Evolutionary conservation across 2,888 invertebrate genomes (phyloP).

Genomic region (Thera britannica): DNA sequence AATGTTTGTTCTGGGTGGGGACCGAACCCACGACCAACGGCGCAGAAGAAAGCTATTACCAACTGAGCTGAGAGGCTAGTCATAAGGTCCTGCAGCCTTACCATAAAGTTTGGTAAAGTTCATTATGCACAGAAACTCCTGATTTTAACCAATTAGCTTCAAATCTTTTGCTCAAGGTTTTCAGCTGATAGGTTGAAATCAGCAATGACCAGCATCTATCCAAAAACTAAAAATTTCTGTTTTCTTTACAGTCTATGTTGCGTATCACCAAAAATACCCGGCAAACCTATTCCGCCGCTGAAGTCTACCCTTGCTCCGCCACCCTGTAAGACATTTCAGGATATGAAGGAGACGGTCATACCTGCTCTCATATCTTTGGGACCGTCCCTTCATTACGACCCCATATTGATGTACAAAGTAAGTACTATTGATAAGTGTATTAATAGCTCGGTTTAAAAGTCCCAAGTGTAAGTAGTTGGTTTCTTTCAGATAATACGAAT

Average conservation of each 20-base stretch:
- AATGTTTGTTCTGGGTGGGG: too few relatives aligned
- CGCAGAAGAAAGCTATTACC: too few relatives aligned
- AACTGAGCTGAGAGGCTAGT: too few relatives aligned
- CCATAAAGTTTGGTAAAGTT: too few relatives aligned
- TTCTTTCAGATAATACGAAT: constrained; percentile 74
- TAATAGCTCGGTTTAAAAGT: background rate
- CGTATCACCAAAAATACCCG: constrained; percentile 88
- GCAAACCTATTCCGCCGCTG: constrained; percentile 80
- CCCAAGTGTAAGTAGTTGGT: too few relatives aligned
- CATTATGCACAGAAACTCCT: too few relatives aligned
- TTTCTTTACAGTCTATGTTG: constrained; percentile 86
- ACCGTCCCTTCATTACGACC: constrained; percentile 94
- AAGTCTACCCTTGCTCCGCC: constrained; percentile 86
- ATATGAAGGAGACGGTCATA: constrained; percentile 90
- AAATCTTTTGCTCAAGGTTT: too few relatives aligned
- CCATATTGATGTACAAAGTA: constrained; percentile 94
- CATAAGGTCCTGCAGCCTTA: too few relatives aligned
- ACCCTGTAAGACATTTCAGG: constrained; percentile 88
- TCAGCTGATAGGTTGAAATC: too few relatives aligned
- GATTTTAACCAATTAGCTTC: too few relatives aligned
- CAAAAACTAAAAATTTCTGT: background rate
- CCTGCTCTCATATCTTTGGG: constrained; percentile 95
- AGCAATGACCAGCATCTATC: too few relatives aligned
- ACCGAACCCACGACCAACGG: too few relatives aligned
- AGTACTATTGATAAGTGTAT: constrained; percentile 38